A percentile compares a stretch with the other conserved stretches of the same genome.
Evolutionary conservation across 2,888 invertebrate species (phyloP).

Genomic region (Tinea trinotella): DNA sequence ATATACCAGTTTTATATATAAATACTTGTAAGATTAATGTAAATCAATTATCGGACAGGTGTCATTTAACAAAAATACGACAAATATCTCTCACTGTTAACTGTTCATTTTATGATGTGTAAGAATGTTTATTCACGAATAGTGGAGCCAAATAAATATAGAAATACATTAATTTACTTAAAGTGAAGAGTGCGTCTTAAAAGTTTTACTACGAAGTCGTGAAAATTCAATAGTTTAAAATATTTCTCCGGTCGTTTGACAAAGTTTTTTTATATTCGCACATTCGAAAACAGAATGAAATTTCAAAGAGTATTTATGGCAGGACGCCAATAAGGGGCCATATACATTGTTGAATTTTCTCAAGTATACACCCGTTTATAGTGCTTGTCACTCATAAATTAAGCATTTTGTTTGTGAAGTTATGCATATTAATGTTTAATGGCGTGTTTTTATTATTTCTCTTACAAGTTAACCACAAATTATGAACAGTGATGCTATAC

Average conservation of each 20-base stretch:
- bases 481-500: no score
- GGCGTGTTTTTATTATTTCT: no score
- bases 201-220: slow-evolving; percentile 6
- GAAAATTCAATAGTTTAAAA: slow-evolving; percentile 10
- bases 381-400: background rate
- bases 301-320: slow-evolving; percentile 12
- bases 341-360: background rate
- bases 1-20: no score
- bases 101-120: background rate
- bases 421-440: no score
- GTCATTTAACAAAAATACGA: no score
- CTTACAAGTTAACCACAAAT: no score
- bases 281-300: slow-evolving; percentile 5
- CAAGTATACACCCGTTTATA: background rate
- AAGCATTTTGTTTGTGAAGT: no score
- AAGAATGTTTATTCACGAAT: background rate
- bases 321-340: background rate
- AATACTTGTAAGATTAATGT: no score
- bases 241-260: slow-evolving; percentile 11
- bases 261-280: slow-evolving; percentile 10
- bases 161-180: background rate
- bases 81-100: background rate
- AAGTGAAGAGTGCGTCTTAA: background rate
- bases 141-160: background rate
- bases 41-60: no score